Conservation (phyloP, 1,140 invertebrate genomes). For the Hirudo medicinalis region DNA sequence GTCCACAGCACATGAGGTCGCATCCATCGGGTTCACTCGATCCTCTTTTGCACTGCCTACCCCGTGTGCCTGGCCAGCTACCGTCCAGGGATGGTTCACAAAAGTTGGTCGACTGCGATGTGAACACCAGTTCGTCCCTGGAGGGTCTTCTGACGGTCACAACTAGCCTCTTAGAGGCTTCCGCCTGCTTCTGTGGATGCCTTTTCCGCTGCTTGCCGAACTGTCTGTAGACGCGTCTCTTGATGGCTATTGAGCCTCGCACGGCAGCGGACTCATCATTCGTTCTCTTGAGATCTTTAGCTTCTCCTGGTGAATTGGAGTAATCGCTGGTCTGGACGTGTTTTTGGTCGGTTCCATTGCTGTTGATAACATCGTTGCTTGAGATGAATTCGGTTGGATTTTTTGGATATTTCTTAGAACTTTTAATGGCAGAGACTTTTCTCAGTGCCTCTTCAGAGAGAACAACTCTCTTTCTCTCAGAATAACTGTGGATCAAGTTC, state of each 20-base stretch:
- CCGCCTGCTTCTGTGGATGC: background rate
- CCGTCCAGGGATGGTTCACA: constrained; percentile 62
- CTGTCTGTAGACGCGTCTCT: background rate
- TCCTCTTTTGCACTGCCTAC: constrained; percentile 41
- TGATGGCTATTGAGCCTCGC: background rate
- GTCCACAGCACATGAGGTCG: constrained; percentile 46
- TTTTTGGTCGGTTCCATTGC: background rate
- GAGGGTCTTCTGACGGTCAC: constrained; percentile 27
- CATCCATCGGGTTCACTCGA: constrained; percentile 42
- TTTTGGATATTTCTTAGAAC: background rate
- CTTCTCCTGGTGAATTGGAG: no score
- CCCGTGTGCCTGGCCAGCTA: constrained; percentile 39
- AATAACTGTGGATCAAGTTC: constrained; percentile 32
- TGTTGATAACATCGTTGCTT: background rate
- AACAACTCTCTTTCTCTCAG: constrained; percentile 16
- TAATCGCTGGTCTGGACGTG: no score
- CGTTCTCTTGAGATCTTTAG: no score
- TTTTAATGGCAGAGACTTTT: constrained; percentile 1
- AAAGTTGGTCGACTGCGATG: constrained; percentile 81
- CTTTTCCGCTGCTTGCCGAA: constrained; percentile 1
- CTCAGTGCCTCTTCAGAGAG: background rate
- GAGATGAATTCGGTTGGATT: background rate
- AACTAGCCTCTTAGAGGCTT: background rate
- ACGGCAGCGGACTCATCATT: no score
- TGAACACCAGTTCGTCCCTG: constrained; percentile 65